Conservation (phyloP, 2,113 vertebrate species). For the Tachysurus fulvidraco region DNA sequence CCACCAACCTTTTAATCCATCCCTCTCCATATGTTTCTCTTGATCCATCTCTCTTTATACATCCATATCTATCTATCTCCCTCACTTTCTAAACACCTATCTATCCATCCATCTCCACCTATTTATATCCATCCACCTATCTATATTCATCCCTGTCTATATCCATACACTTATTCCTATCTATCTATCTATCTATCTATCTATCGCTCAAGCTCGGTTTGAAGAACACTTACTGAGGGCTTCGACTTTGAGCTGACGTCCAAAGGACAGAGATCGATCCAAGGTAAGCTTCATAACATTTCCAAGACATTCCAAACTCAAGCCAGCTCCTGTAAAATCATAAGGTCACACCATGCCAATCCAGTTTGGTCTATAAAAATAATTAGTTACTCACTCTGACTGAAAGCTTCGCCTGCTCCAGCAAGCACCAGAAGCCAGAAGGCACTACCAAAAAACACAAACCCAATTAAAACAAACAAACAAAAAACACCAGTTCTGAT, state of each 20-base stretch:
- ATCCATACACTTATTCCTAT: too few relatives aligned
- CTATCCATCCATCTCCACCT: background rate
- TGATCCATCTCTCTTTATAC: too few relatives aligned
- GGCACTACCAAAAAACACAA: conserved; percentile 48
- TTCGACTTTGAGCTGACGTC: conserved; percentile 69
- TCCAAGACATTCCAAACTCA: conserved; percentile 65
- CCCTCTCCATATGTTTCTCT: too few relatives aligned
- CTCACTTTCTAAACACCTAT: too few relatives aligned
- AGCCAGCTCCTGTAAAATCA: conserved; percentile 56
- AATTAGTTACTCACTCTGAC: conserved; percentile 62
- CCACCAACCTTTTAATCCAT: too few relatives aligned
- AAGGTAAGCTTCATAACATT: conserved; percentile 68
- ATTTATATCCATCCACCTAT: background rate
- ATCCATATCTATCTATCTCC: too few relatives aligned
- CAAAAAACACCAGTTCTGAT: background rate
- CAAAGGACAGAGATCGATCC: conserved; percentile 65
- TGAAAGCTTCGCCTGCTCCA: conserved; percentile 39
- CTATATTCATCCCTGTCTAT: too few relatives aligned
- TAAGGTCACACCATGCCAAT: background rate
- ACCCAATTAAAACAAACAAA: background rate
- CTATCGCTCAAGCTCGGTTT: background rate
- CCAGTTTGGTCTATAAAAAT: background rate
- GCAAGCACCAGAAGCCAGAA: conserved; percentile 61
- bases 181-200: too few relatives aligned
- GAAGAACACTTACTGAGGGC: conserved; percentile 67